phyloP scores from a whole-genome alignment of 2,888 invertebrate genomes.

The Cryptophagus acutangulus region DNA sequence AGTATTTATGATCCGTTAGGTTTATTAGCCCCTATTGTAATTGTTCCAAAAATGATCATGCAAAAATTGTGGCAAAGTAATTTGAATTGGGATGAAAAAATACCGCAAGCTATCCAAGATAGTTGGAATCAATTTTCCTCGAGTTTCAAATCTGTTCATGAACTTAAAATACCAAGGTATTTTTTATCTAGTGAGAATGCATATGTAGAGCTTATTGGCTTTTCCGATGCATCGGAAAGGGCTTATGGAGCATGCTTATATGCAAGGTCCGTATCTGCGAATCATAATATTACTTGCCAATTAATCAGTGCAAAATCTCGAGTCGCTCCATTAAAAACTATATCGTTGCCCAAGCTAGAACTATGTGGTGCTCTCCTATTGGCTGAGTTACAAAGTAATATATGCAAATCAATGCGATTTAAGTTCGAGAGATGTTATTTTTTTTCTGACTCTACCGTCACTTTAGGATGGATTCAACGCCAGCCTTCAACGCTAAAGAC shows the following conservation, averaged over 20 bases:
- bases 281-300: background rate
- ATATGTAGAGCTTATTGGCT: conserved; percentile 4
- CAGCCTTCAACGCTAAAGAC: conserved; percentile 6
- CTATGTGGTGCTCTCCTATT: conserved; percentile 8
- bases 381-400: background rate
- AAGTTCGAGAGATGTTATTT: conserved; percentile 4
- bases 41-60: conserved; percentile 12
- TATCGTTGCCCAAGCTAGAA: conserved; percentile 7
- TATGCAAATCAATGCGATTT: background rate
- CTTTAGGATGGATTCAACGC: conserved; percentile 9
- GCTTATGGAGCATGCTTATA: too few relatives aligned
- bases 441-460: conserved; percentile 14
- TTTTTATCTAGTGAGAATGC: background rate
- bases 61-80: conserved; percentile 14
- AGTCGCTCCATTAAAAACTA: conserved; percentile 7
- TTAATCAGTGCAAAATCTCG: too few relatives aligned
- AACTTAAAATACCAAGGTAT: conserved; percentile 4
- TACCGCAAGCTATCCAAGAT: conserved; percentile 5
- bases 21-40: conserved; percentile 7
- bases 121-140: conserved; percentile 8
- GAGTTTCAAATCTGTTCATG: conserved; percentile 2
- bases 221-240: conserved; percentile 4
- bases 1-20: conserved; percentile 17
- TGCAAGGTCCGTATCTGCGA: background rate
- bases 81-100: conserved; percentile 13